phyloP scores from a whole-genome alignment of 2,888 invertebrate species.

The Furcula furcula region DNA sequence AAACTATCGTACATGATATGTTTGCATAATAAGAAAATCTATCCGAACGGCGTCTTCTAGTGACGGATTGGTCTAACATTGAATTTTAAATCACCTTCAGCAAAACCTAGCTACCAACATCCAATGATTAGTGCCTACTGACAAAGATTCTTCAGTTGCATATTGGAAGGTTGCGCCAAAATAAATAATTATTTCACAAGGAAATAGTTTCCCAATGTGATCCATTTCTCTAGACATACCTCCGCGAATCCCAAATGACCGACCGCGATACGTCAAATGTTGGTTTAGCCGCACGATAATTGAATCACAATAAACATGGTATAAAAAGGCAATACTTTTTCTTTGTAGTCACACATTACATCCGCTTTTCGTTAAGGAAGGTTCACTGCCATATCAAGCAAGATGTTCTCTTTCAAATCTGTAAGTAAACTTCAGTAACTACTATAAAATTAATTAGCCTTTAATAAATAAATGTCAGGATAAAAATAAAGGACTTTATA shows the following conservation, averaged over 20 bases:
- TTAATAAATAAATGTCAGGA: too few species aligned
- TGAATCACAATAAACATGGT: constrained; percentile 72
- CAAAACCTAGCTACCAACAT: too few species aligned
- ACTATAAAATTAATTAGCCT: background rate
- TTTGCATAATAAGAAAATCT: background rate
- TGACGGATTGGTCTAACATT: background rate
- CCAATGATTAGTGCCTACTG: background rate
- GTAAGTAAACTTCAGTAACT: constrained; percentile 42
- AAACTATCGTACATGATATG: background rate
- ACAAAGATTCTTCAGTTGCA: background rate
- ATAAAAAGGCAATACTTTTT: constrained; percentile 68
- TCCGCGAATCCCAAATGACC: constrained; percentile 72
- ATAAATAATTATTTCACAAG: constrained; percentile 54
- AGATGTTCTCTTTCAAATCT: constrained; percentile 77
- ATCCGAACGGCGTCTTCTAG: constrained; percentile 4
- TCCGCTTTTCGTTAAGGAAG: constrained; percentile 72
- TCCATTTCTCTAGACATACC: constrained; percentile 73
- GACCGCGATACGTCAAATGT: constrained; percentile 69
- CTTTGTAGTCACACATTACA: constrained; percentile 59
- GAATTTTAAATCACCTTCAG: background rate
- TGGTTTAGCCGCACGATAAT: constrained; percentile 60
- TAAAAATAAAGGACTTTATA: too few species aligned
- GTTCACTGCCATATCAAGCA: constrained; percentile 62
- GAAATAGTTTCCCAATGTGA: constrained; percentile 66
- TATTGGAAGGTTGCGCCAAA: constrained; percentile 1